A percentile compares a stretch with the other conserved stretches of the same genome.
Evolutionary conservation across 2,888 invertebrate species (phyloP).

Genomic region (Noctua fimbriata): DNA sequence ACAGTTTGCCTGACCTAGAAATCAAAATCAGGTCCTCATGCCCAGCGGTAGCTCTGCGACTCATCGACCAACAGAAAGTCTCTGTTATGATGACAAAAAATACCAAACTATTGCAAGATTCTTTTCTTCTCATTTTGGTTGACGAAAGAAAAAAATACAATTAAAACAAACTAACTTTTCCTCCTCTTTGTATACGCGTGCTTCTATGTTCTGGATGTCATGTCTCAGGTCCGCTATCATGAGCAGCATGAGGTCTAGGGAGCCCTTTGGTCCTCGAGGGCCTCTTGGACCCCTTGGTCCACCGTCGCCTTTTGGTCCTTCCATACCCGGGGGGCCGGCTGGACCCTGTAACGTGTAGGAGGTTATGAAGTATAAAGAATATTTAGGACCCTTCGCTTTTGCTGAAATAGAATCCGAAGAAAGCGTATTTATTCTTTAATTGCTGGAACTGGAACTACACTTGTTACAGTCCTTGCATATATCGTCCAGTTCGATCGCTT

Average conservation of each 20-base stretch:
- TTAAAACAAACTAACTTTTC: constrained; percentile 75
- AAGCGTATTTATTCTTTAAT: background rate
- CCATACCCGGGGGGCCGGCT: constrained; percentile 90
- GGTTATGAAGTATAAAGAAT: background rate
- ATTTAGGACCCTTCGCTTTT: background rate
- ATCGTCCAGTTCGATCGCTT: too few species aligned
- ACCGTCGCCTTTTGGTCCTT: constrained; percentile 91
- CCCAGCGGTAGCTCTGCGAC: background rate
- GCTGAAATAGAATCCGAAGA: background rate
- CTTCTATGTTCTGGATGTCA: constrained; percentile 91
- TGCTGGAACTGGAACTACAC: background rate
- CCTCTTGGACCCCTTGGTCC: constrained; percentile 91
- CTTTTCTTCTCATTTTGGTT: background rate
- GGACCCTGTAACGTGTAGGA: constrained; percentile 87
- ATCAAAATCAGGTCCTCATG: background rate
- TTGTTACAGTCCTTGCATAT: background rate
- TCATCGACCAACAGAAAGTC: background rate
- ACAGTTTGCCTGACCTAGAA: background rate
- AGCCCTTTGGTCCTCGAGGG: constrained; percentile 91
- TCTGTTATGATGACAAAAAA: background rate
- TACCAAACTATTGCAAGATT: background rate
- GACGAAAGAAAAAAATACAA: background rate
- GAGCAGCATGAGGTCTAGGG: constrained; percentile 91
- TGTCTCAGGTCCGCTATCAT: constrained; percentile 92
- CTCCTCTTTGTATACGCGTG: constrained; percentile 89